Conservation (phyloP, 2,113 vertebrate species). For the Myxocyprinus asiaticus region DNA sequence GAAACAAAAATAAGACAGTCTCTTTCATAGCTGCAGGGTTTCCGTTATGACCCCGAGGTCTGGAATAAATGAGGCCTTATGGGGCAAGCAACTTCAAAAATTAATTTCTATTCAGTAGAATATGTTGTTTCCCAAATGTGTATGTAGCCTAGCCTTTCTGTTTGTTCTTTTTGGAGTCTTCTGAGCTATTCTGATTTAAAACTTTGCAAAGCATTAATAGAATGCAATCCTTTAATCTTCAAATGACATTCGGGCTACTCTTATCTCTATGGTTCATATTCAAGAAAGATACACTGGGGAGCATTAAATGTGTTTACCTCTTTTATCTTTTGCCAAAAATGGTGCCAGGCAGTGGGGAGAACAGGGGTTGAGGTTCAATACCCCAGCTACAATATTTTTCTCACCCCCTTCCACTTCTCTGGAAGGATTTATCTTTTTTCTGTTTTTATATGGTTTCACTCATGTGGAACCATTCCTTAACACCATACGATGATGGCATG, state of each 20-base stretch:
- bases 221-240: not conserved
- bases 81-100: slow-evolving; percentile 11
- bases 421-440: not conserved
- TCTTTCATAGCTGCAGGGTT: slow-evolving; percentile 4
- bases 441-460: not conserved
- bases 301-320: not conserved
- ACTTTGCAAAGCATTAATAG: not conserved
- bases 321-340: not conserved
- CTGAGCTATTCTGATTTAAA: not conserved
- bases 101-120: not conserved
- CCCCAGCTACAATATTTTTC: no score
- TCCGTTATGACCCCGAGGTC: slow-evolving; percentile 15
- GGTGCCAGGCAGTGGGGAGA: no score
- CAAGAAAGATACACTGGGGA: not conserved
- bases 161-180: not conserved
- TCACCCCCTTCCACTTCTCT: not conserved
- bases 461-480: slow-evolving; percentile 2
- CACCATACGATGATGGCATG: not conserved
- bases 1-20: slow-evolving; percentile 6
- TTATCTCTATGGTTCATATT: no score
- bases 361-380: not conserved
- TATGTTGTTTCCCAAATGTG: not conserved
- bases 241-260: not conserved
- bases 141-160: not conserved
- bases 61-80: slow-evolving; percentile 29